phyloP scores from a whole-genome alignment of 2,888 invertebrate species.

The Hypercompe scribonia region DNA sequence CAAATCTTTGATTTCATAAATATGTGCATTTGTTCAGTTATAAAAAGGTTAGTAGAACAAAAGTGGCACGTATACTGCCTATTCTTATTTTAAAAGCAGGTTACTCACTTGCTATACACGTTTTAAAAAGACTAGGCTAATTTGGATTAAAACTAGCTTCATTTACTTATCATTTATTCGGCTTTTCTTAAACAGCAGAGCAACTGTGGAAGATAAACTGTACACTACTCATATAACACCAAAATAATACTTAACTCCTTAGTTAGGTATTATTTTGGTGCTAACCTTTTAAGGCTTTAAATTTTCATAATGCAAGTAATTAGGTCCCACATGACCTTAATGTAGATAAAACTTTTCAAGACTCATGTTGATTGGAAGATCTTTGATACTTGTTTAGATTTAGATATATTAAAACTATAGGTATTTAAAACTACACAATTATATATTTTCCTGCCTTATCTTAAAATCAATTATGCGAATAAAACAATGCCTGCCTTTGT shows the following conservation, averaged over 20 bases:
- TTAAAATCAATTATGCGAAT: slow-evolving; percentile 24
- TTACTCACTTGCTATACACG: too few species aligned
- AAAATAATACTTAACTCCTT: not conserved
- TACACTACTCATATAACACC: not conserved
- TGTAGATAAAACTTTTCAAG: not conserved
- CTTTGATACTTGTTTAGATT: not conserved
- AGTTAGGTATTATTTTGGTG: too few species aligned
- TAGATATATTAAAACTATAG: not conserved
- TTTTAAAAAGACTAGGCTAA: too few species aligned
- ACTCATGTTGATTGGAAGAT: not conserved
- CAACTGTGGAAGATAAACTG: not conserved
- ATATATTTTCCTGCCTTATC: slow-evolving; percentile 19
- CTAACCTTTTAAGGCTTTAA: not conserved
- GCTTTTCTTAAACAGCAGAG: too few species aligned
- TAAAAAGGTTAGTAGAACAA: too few species aligned
- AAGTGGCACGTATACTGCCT: too few species aligned
- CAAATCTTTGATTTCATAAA: too few species aligned
- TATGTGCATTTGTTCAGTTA: too few species aligned
- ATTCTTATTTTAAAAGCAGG: too few species aligned
- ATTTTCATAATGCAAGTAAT: not conserved
- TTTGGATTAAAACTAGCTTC: not conserved
- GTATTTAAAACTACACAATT: not conserved
- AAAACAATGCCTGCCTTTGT: slow-evolving; percentile 41
- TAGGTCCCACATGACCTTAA: not conserved
- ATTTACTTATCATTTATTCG: not conserved